A percentile compares a stretch with the other conserved stretches of the same genome.
Evolutionary conservation across 1,140 invertebrate genomes (phyloP).

Genomic region (Scaptomyza montana): DNA sequence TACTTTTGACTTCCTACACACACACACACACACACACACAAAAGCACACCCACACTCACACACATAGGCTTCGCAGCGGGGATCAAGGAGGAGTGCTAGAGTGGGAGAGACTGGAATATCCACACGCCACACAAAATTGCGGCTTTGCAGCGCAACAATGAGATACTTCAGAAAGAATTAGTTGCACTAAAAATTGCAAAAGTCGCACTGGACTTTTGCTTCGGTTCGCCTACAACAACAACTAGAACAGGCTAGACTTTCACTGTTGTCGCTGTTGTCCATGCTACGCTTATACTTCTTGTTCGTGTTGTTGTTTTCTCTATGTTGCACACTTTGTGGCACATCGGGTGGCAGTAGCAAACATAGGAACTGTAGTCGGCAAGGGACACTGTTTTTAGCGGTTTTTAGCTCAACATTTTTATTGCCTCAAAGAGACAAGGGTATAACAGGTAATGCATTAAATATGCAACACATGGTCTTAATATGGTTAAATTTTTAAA

Average conservation of each 20-base stretch:
- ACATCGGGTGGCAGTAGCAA: slow-evolving; percentile 39
- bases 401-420: slow-evolving; percentile 18
- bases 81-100: slow-evolving; percentile 4
- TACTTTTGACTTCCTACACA: slow-evolving; percentile 78
- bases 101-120: slow-evolving; percentile 5
- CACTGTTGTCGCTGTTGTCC: slow-evolving; percentile 20
- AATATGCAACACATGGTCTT: background rate
- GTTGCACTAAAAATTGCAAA: slow-evolving; percentile 81
- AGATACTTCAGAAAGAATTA: slow-evolving; percentile 82
- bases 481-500: too few relatives aligned
- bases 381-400: slow-evolving; percentile 22
- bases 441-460: slow-evolving; percentile 2
- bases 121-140: slow-evolving; percentile 75
- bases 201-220: slow-evolving; percentile 54
- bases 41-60: slow-evolving; percentile 27
- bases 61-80: slow-evolving; percentile 40
- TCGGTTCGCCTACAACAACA: slow-evolving; percentile 8
- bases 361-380: slow-evolving; percentile 14
- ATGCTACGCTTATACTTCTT: too few relatives aligned
- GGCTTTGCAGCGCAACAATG: slow-evolving; percentile 79
- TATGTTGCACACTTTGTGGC: slow-evolving; percentile 40
- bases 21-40: slow-evolving; percentile 13
- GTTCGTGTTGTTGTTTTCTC: background rate
- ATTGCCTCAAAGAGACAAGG: background rate
- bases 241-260: slow-evolving; percentile 53